Conservation (phyloP, 2,888 invertebrate genomes). For the Drosophila kanekoi region DNA sequence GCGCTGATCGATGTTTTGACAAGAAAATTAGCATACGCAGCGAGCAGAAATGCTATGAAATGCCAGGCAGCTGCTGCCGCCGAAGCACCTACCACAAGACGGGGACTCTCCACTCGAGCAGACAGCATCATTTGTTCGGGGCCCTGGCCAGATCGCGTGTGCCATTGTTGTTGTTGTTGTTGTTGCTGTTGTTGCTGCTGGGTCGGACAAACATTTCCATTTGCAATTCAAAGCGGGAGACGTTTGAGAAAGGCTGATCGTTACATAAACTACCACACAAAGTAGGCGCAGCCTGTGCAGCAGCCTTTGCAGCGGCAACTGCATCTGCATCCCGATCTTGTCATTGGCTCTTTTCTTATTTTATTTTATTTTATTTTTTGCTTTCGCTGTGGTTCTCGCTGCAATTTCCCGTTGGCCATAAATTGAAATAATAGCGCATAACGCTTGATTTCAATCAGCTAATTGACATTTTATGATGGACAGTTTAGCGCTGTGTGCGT, state of each 20-base stretch:
- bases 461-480: constrained; percentile 78
- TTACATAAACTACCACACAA: constrained; percentile 71
- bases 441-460: constrained; percentile 70
- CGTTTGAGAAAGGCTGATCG: constrained; percentile 64
- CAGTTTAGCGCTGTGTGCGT: constrained; percentile 31
- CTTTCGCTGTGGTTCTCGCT: constrained; percentile 6
- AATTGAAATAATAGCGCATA: constrained; percentile 69
- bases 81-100: constrained; percentile 7
- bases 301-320: neutral
- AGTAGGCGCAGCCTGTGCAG: constrained; percentile 50
- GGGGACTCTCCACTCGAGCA: constrained; percentile 1
- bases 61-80: constrained; percentile 9
- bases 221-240: constrained; percentile 61
- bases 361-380: constrained; percentile 5
- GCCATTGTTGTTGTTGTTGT: constrained; percentile 47
- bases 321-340: constrained; percentile 59
- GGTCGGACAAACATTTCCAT: constrained; percentile 48
- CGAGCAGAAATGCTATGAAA: constrained; percentile 12
- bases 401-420: constrained; percentile 66
- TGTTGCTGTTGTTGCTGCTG: constrained; percentile 11
- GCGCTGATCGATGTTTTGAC: constrained; percentile 75
- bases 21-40: constrained; percentile 77
- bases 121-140: constrained; percentile 53
- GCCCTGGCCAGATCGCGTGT: constrained; percentile 46
- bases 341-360: constrained; percentile 48